phyloP scores from a whole-genome alignment of 2,888 invertebrate genomes.

The Patella caerulea region DNA sequence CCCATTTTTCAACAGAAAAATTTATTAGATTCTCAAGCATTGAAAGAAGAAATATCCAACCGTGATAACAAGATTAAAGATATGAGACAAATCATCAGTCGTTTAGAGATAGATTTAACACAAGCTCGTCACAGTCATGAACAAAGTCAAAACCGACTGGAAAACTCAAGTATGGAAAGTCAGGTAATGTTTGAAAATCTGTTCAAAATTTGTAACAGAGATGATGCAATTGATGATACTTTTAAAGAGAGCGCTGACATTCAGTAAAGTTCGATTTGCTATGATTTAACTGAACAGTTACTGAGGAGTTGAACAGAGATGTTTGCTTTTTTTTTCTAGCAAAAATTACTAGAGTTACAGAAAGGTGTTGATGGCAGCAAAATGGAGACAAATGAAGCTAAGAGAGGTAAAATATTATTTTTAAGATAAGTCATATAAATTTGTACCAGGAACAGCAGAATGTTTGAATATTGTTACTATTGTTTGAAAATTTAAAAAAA shows the following conservation, averaged over 20 bases:
- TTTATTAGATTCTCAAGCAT: slow-evolving; percentile 49
- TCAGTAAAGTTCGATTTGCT: too few relatives aligned
- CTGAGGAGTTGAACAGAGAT: too few relatives aligned
- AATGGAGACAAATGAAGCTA: slow-evolving; percentile 46
- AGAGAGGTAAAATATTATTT: slow-evolving; percentile 46
- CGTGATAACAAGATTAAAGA: slow-evolving; percentile 55
- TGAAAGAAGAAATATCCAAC: slow-evolving; percentile 48
- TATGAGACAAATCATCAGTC: slow-evolving; percentile 48
- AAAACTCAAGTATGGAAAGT: slow-evolving; percentile 41
- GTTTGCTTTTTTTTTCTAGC: slow-evolving; percentile 32
- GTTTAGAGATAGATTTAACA: slow-evolving; percentile 50
- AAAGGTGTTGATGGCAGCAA: slow-evolving; percentile 52
- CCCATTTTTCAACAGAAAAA: slow-evolving; percentile 48
- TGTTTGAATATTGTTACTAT: too few relatives aligned
- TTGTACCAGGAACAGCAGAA: too few relatives aligned
- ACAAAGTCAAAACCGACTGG: slow-evolving; percentile 41
- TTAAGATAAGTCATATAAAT: too few relatives aligned
- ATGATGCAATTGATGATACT: background rate
- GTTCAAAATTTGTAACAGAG: background rate
- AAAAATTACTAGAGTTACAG: slow-evolving; percentile 48
- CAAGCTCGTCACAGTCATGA: slow-evolving; percentile 49
- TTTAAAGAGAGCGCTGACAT: too few relatives aligned
- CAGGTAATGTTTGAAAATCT: slow-evolving; percentile 40
- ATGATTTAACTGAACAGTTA: too few relatives aligned
- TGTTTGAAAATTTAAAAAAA: background rate